Evolutionary conservation across 2,113 vertebrate species (phyloP).

Genomic region (Psammodynastes pulverulentus): DNA sequence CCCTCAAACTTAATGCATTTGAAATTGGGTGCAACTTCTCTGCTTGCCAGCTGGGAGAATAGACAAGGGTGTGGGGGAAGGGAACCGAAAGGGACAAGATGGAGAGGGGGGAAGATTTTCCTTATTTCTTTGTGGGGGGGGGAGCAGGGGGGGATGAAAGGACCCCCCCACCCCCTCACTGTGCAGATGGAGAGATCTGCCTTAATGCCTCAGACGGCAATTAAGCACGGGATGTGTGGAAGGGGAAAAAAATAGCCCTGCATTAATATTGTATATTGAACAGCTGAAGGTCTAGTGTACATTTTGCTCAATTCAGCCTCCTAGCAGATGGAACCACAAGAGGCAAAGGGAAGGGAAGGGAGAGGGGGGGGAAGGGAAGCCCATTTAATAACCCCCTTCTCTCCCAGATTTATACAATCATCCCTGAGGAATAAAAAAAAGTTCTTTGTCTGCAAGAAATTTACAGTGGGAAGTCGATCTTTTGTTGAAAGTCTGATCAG

Average conservation of each 20-base stretch:
- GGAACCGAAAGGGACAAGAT: not conserved
- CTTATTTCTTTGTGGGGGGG: not conserved
- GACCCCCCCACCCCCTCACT: conserved; percentile 63
- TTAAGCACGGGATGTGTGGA: conserved; percentile 77
- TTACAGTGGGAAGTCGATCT: conserved; percentile 41
- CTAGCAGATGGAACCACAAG: conserved; percentile 93
- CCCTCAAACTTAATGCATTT: conserved; percentile 75
- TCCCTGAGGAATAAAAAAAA: conserved; percentile 69
- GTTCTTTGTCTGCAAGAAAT: conserved; percentile 75
- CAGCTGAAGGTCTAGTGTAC: conserved; percentile 85
- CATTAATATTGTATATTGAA: conserved; percentile 97
- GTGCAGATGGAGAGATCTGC: conserved; percentile 84
- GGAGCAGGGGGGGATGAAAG: conserved; percentile 65
- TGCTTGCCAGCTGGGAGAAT: conserved; percentile 74
- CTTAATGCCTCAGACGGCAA: conserved; percentile 78
- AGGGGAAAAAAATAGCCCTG: conserved; percentile 73
- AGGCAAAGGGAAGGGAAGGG: not conserved
- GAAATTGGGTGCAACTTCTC: conserved; percentile 80
- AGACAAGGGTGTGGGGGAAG: not conserved
- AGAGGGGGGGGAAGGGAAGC: not conserved
- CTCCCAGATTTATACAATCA: conserved; percentile 49
- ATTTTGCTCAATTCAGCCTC: conserved; percentile 76
- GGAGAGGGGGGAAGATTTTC: not conserved
- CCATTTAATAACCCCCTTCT: conserved; percentile 80
- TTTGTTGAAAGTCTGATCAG: conserved; percentile 4